These are phyloP conservation scores for Mirounga angustirostris DNA, from an alignment of 2,113 vertebrate species.

Conservation along the genomic window DNA sequence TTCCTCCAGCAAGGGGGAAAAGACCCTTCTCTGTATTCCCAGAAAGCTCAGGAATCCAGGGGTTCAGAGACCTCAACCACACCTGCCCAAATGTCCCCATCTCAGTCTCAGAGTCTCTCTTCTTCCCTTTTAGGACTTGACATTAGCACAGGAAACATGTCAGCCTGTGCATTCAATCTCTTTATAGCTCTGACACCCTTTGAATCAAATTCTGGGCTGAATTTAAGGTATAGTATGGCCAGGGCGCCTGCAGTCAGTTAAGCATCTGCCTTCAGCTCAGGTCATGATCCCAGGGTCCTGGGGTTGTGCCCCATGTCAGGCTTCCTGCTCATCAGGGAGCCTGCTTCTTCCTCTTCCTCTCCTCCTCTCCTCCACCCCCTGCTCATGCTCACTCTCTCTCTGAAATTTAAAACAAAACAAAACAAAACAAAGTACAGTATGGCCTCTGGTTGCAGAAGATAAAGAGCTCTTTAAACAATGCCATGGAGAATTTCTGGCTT, in stretches of 20 bases:
- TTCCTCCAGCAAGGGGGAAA: not conserved
- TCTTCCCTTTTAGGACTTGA: not conserved
- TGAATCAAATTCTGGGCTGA: not conserved
- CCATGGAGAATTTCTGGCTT: not conserved
- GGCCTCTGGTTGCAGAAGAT: not conserved
- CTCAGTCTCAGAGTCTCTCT: not conserved
- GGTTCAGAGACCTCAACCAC: not conserved
- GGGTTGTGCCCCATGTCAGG: no score
- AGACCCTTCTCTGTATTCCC: not conserved
- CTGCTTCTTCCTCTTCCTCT: no score
- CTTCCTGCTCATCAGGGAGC: no score
- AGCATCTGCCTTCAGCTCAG: no score
- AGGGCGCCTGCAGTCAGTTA: no score
- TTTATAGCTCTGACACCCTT: not conserved
- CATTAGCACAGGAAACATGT: not conserved
- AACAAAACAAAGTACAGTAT: not conserved
- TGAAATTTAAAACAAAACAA: no score
- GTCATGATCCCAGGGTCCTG: no score
- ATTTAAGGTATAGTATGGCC: not conserved
- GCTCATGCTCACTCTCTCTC: no score
- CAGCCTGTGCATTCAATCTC: not conserved
- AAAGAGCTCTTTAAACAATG: not conserved
- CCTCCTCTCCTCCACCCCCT: no score
- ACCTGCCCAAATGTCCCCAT: not conserved
- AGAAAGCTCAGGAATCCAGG: not conserved